Percentiles rank a stretch among this genome's conserved stretches.
phyloP scores from a whole-genome alignment of 1,140 invertebrate species.

The Drosophila repleta region DNA sequence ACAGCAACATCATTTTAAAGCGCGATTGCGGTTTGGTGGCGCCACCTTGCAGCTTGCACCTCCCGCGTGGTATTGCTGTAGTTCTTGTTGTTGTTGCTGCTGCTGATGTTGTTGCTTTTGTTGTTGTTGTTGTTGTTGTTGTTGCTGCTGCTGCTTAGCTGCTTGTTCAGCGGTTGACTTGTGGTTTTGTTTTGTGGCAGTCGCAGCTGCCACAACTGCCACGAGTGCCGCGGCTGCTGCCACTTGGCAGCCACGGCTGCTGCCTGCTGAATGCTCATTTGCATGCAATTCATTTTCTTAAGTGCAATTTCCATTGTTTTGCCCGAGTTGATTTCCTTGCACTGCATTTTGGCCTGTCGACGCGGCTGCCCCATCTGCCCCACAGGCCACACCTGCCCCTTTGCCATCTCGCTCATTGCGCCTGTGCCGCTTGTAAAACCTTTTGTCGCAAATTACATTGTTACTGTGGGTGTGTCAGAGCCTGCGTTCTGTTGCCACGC shows the following conservation, averaged over 20 bases:
- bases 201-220: neutral
- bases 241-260: slow-evolving; percentile 4
- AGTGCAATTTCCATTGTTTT: slow-evolving; percentile 81
- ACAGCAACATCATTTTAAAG: slow-evolving; percentile 54
- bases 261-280: slow-evolving; percentile 57
- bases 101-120: slow-evolving; percentile 32
- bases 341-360: slow-evolving; percentile 28
- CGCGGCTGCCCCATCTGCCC: slow-evolving; percentile 11
- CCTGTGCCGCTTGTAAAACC: slow-evolving; percentile 32
- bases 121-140: slow-evolving; percentile 18
- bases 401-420: neutral
- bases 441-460: slow-evolving; percentile 75
- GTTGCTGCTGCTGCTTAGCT: slow-evolving; percentile 40
- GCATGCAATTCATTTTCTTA: slow-evolving; percentile 82
- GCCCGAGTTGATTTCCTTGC: slow-evolving; percentile 61
- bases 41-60: slow-evolving; percentile 27
- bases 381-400: neutral
- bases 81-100: slow-evolving; percentile 27
- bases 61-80: slow-evolving; percentile 16
- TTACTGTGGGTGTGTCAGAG: slow-evolving; percentile 50
- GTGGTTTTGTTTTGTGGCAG: slow-evolving; percentile 70
- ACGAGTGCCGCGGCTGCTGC: slow-evolving; percentile 20
- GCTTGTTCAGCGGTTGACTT: slow-evolving; percentile 72
- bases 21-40: slow-evolving; percentile 49
- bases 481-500: slow-evolving; percentile 1